Percentiles rank a stretch among this genome's conserved stretches.
phyloP scores from a whole-genome alignment of 2,113 vertebrate genomes.

The Boleophthalmus pectinirostris region DNA sequence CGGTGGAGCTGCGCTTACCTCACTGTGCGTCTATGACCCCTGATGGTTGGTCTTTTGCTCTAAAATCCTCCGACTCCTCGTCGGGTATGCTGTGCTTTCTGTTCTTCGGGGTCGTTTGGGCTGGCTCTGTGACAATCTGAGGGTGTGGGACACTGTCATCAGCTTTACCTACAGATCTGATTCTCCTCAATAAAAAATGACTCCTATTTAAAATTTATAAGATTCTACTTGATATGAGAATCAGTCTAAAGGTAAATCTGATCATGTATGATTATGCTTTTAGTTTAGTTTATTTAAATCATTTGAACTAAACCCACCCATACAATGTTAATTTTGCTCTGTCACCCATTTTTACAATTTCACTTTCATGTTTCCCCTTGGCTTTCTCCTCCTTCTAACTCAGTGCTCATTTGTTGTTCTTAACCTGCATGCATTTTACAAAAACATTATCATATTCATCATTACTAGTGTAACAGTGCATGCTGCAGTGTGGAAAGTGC shows the following conservation, averaged over 20 bases:
- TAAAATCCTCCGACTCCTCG: constrained; percentile 98
- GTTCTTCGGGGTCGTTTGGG: constrained; percentile 91
- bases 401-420: constrained; percentile 29
- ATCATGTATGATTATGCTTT: constrained; percentile 41
- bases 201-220: constrained; percentile 10
- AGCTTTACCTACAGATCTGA: constrained; percentile 48
- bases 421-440: constrained; percentile 36
- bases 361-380: constrained; percentile 25
- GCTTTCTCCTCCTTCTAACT: constrained; percentile 37
- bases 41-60: constrained; percentile 98
- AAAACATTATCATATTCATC: constrained; percentile 12
- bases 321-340: constrained; percentile 34
- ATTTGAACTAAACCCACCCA: constrained; percentile 34
- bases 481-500: constrained; percentile 32
- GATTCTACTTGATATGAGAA: constrained; percentile 32
- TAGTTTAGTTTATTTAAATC: constrained; percentile 40
- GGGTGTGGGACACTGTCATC: constrained; percentile 76
- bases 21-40: constrained; percentile 98
- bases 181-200: constrained; percentile 17
- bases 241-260: constrained; percentile 53
- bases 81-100: constrained; percentile 96
- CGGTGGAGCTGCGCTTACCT: constrained; percentile 93
- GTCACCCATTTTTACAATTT: constrained; percentile 40
- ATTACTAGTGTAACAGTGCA: constrained; percentile 30
- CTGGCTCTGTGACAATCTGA: constrained; percentile 74